Conservation (phyloP, 2,113 vertebrate species). For the Kryptolebias marmoratus region DNA sequence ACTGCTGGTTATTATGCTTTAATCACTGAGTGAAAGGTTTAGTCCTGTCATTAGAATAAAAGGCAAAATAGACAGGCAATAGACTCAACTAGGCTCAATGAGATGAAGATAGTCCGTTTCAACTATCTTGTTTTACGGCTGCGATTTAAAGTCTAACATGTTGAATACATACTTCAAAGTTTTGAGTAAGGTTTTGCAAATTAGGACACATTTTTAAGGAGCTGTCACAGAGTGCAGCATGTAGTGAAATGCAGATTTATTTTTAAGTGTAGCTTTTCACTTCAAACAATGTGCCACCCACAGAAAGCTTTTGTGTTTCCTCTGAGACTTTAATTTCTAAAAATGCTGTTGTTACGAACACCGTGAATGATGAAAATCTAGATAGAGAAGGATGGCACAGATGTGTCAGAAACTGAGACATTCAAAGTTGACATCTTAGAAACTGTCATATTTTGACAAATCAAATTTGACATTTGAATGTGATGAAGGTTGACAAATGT, state of each 20-base stretch:
- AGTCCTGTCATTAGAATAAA: too few relatives aligned
- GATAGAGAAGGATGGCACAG: not conserved
- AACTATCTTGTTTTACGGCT: not conserved
- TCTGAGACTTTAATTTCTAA: conserved; percentile 8
- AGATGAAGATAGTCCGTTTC: too few relatives aligned
- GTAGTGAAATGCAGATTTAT: conserved; percentile 21
- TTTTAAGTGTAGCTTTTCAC: conserved; percentile 17
- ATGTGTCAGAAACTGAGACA: conserved; percentile 11
- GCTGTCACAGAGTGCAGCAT: conserved; percentile 10
- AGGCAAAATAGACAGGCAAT: too few relatives aligned
- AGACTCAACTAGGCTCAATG: too few relatives aligned
- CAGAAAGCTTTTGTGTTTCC: conserved; percentile 5
- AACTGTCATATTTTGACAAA: conserved; percentile 6
- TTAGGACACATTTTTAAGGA: conserved; percentile 3
- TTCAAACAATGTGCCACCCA: conserved; percentile 28
- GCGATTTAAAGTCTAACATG: conserved; percentile 14
- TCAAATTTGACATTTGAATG: conserved; percentile 17
- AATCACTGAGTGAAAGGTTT: too few relatives aligned
- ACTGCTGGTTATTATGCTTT: not conserved
- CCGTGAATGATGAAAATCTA: conserved; percentile 9
- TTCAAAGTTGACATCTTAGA: conserved; percentile 2
- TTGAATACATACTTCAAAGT: conserved; percentile 17
- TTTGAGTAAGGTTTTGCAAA: conserved; percentile 8
- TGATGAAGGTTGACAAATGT: conserved; percentile 17
- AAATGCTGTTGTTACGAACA: conserved; percentile 6